Evolutionary conservation across 2,113 vertebrate genomes (phyloP), one percentile per base, ranked within the genome.

Genomic region (Anhinga anhinga): DNA sequence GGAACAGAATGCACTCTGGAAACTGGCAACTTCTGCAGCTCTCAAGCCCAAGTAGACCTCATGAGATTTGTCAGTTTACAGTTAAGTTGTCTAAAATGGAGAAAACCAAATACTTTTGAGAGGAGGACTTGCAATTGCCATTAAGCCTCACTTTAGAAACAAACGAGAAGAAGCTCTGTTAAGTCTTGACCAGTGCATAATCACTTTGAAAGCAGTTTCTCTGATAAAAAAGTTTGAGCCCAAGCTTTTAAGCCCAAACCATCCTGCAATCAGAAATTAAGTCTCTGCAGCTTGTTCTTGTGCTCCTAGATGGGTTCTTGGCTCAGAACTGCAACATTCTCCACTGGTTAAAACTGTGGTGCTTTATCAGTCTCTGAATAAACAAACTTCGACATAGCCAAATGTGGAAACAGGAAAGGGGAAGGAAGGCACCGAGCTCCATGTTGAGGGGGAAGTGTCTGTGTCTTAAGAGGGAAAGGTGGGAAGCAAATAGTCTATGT

Each of bases 341-440:
- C 30, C 2, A 1, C 53, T 91, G 62, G 49, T 95, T 94, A 84
- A 93, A 96, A 76, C 49, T 71, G 72, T 15, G 15, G 42, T 82
- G 52, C 84, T 95, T 94, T 70, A 45, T 82, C 61, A 84, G 70
- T 66, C 87, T 88, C 79, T 3, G 15, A 87, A 87, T 96, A 93
- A 89, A 89, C 84, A 86, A 69, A 90, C 63, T 66, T 72, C 74
- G 76, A 47, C 69, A 88, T 38, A 81, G 42, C 76, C 76, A 88
- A 95, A 95, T 93, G 83, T 95, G 91, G 92, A 87, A 95, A 69
- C 19, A 38, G 62, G 56, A 94, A 78, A 82, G 44, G 44, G 79
- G 40, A 86, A 69, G 72, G 52, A 47, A 82, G 66, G 56, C 86
- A 84, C 61, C 18, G 23, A 82, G 61, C 50, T 84, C 76, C 13